Evolutionary conservation across 2,797 vertebrate genomes (phyloP).

Genomic region (Lutjanus campechanus): DNA sequence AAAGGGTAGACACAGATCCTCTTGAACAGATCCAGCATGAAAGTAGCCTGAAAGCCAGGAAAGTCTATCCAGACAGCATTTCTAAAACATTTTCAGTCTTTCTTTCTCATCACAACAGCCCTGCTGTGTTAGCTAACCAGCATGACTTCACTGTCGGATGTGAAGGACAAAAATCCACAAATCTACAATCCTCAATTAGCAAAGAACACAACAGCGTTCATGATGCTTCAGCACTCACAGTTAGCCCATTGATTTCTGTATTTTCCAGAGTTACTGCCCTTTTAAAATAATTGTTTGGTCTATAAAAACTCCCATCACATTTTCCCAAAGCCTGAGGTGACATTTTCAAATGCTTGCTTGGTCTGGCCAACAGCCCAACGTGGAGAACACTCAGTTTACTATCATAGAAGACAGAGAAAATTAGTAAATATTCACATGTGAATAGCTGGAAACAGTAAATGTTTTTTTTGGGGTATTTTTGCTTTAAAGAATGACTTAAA

Average conservation of each 20-base stretch:
- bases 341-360: neutral
- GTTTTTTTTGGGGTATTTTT: no score
- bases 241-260: neutral
- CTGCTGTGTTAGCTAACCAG: neutral
- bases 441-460: neutral
- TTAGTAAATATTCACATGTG: neutral
- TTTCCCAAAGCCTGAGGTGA: neutral
- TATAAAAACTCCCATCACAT: neutral
- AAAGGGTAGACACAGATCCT: neutral
- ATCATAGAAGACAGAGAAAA: neutral
- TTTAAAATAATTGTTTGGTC: neutral
- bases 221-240: neutral
- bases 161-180: neutral
- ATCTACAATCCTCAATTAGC: neutral
- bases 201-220: neutral
- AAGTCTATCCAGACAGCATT: neutral
- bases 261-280: neutral
- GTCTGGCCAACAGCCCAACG: neutral
- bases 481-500: no score
- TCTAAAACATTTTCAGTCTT: fast-evolving
- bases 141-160: neutral
- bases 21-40: fast-evolving
- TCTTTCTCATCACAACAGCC: neutral
- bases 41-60: no score
- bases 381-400: neutral